A percentile compares a stretch with the other conserved stretches of the same genome.
phyloP scores from a whole-genome alignment of 2,113 vertebrate genomes.

The Scomber colias region DNA sequence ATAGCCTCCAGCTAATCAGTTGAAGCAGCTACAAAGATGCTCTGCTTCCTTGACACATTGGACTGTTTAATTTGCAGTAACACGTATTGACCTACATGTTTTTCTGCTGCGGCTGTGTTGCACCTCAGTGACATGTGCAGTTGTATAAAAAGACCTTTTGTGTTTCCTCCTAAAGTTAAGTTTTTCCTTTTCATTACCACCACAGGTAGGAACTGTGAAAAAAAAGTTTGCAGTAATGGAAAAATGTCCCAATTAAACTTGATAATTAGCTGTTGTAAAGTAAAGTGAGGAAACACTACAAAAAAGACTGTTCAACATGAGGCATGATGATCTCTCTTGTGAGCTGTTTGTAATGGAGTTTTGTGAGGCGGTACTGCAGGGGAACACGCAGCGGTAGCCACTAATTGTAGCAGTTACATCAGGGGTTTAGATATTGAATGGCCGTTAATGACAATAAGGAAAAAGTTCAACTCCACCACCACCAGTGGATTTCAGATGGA shows the following conservation, averaged over 20 bases:
- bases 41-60: not conserved
- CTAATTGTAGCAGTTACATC: not conserved
- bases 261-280: constrained; percentile 21
- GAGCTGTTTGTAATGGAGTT: too few species aligned
- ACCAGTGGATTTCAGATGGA: too few species aligned
- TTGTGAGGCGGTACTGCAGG: not conserved
- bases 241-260: constrained; percentile 1
- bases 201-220: not conserved
- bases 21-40: not conserved
- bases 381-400: not conserved
- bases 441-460: not conserved
- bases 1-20: not conserved
- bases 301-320: not conserved
- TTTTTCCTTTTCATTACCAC: constrained; percentile 9
- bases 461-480: not conserved
- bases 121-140: not conserved
- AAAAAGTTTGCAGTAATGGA: not conserved
- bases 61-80: not conserved
- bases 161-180: not conserved
- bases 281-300: not conserved
- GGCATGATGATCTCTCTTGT: too few species aligned
- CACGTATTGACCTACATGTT: not conserved
- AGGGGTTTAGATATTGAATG: not conserved
- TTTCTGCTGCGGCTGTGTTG: not conserved
- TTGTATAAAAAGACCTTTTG: not conserved